Conservation (phyloP, 2,113 vertebrate genomes). For the Cottus gobio region DNA sequence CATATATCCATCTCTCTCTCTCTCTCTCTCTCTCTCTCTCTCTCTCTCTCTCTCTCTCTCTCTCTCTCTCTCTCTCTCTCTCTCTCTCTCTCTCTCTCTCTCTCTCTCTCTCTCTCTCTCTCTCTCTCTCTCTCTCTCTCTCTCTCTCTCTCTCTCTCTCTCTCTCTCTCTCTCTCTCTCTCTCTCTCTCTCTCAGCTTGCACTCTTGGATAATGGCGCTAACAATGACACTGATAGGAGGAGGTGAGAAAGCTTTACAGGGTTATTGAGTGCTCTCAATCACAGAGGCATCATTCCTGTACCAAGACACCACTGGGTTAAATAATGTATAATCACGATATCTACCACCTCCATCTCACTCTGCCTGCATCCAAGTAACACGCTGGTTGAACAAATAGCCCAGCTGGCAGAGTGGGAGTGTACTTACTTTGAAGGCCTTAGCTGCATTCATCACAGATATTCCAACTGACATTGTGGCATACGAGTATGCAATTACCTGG, state of each 20-base stretch:
- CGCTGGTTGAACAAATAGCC: conserved; percentile 70
- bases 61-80: too few species aligned
- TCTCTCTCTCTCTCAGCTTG: too few species aligned
- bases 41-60: too few species aligned
- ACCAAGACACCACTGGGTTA: conserved; percentile 45
- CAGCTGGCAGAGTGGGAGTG: conserved; percentile 75
- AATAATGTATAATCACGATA: conserved; percentile 57
- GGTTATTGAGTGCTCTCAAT: conserved; percentile 67
- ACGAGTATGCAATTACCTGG: conserved; percentile 59
- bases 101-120: too few species aligned
- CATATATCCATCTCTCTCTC: too few species aligned
- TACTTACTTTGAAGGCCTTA: conserved; percentile 72
- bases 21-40: too few species aligned
- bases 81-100: too few species aligned
- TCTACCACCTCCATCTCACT: conserved; percentile 66
- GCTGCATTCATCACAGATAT: conserved; percentile 71
- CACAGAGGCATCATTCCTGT: conserved; percentile 33
- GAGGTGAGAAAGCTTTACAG: conserved; percentile 56
- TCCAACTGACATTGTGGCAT: conserved; percentile 60
- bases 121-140: too few species aligned
- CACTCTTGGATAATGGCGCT: conserved; percentile 55
- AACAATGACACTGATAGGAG: conserved; percentile 50
- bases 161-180: too few species aligned
- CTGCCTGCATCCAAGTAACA: conserved; percentile 67
- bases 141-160: too few species aligned